These are phyloP conservation scores for Silurus glanis DNA, from an alignment of 2,113 vertebrate species.

Conservation along the genomic window DNA sequence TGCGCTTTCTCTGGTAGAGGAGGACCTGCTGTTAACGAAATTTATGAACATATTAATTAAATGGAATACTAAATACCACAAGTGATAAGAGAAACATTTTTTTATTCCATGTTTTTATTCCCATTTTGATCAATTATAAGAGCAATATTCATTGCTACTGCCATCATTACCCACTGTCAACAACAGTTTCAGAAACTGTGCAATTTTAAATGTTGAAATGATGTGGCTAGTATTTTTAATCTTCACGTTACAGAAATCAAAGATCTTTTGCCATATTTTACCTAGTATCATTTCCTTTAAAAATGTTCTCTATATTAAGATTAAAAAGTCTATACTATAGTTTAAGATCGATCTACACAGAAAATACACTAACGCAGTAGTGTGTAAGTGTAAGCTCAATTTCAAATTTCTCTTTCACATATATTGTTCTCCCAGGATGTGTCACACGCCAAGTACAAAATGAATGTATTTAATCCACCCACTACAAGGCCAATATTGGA, in stretches of 20 bases:
- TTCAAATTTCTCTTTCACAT: not conserved
- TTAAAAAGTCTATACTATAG: not conserved
- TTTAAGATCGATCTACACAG: not conserved
- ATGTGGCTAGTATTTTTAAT: no score
- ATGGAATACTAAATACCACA: not conserved
- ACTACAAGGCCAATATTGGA: conserved; percentile 3
- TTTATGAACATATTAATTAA: not conserved
- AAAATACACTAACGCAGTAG: not conserved
- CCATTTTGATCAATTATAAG: not conserved
- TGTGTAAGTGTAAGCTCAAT: no score
- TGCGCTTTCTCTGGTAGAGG: conserved; percentile 67
- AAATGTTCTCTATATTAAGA: not conserved
- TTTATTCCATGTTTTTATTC: not conserved
- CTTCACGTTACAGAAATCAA: no score
- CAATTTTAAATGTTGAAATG: not conserved
- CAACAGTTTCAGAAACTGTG: not conserved
- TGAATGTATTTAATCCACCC: not conserved
- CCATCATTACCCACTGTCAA: not conserved
- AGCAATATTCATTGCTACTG: not conserved
- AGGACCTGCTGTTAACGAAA: conserved; percentile 56
- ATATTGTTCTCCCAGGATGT: not conserved
- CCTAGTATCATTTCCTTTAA: not conserved
- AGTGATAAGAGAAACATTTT: not conserved
- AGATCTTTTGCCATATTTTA: not conserved
- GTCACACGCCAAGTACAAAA: not conserved